Conservation (phyloP, 2,888 invertebrate species). For the Acanthosepion lycidas region DNA sequence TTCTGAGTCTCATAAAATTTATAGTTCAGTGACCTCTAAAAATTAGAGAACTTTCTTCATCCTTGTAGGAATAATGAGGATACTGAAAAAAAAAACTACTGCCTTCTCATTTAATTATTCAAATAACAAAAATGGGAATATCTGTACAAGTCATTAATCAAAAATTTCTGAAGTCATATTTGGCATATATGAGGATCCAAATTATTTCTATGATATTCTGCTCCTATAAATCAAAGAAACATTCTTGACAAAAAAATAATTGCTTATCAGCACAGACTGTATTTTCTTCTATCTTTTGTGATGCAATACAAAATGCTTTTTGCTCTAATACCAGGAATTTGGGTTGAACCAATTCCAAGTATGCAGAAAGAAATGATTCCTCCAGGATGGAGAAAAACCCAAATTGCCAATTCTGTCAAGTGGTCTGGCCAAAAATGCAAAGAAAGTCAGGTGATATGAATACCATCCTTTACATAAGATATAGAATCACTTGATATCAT, state of each 20-base stretch:
- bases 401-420: background rate
- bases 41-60: too few species aligned
- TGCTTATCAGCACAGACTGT: background rate
- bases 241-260: background rate
- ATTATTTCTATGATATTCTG: background rate
- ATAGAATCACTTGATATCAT: background rate
- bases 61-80: too few species aligned
- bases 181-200: background rate
- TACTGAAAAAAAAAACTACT: too few species aligned
- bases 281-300: background rate
- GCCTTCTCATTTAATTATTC: too few species aligned
- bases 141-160: background rate
- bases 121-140: too few species aligned
- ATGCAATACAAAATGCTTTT: background rate
- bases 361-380: background rate
- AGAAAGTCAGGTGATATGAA: background rate
- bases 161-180: background rate
- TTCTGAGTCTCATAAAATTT: too few species aligned
- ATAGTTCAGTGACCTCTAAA: too few species aligned
- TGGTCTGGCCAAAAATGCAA: constrained; percentile 18
- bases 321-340: background rate
- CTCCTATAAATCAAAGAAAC: background rate
- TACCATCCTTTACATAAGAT: background rate
- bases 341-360: background rate
- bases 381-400: background rate